A percentile compares a stretch with the other conserved stretches of the same genome.
These are phyloP conservation scores for Camelus dromedarius DNA, from an alignment of 2,113 vertebrate species.

Conservation along the genomic window DNA sequence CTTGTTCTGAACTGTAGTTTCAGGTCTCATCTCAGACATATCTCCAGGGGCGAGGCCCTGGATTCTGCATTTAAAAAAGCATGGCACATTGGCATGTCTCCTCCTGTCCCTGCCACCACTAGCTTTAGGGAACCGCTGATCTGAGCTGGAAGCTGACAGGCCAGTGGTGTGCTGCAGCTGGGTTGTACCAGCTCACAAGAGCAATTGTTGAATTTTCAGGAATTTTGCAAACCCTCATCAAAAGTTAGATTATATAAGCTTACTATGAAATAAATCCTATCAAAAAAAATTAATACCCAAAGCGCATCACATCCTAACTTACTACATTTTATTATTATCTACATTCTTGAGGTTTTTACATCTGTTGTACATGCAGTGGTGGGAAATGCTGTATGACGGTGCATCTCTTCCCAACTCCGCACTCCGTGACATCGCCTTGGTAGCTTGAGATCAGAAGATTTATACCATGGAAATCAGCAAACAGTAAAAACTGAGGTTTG, in stretches of 20 bases:
- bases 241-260: constrained; percentile 31
- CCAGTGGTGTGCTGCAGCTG: background rate
- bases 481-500: background rate
- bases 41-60: background rate
- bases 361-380: background rate
- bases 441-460: background rate
- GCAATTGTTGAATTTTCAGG: background rate
- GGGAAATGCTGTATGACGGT: background rate
- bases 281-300: background rate
- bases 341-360: background rate
- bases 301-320: background rate
- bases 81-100: background rate
- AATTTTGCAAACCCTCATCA: background rate
- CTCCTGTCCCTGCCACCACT: rapidly evolving
- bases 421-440: background rate
- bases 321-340: background rate
- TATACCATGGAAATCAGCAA: background rate
- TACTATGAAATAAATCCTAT: background rate
- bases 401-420: background rate
- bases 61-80: background rate
- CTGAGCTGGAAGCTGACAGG: background rate
- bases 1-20: background rate
- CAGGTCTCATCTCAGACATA: background rate
- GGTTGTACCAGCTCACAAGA: background rate
- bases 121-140: background rate